Percentiles rank a stretch among this genome's conserved stretches.
Conservation (phyloP, 2,888 invertebrate species). For the Drosophila neonasuta region DNA sequence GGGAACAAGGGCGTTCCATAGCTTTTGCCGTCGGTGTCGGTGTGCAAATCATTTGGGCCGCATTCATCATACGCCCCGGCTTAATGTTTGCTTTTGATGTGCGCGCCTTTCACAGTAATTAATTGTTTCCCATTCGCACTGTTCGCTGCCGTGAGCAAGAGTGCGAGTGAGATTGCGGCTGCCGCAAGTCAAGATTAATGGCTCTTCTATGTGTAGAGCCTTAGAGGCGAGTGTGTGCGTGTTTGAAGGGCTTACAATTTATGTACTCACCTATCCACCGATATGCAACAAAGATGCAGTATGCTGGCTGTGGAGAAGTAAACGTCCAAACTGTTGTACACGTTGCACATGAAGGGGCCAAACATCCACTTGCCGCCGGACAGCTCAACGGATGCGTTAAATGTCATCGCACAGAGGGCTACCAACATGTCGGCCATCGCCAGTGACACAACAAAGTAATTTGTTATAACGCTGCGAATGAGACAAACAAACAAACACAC, state of each 20-base stretch:
- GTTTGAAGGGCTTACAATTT: not conserved
- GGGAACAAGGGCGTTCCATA: conserved; percentile 19
- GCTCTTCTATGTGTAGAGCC: conserved; percentile 33
- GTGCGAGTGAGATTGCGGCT: conserved; percentile 45
- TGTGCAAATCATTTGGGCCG: conserved; percentile 72
- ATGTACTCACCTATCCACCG: conserved; percentile 86
- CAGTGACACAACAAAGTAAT: conserved; percentile 97
- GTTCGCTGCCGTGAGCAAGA: not conserved
- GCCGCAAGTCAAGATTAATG: conserved; percentile 67
- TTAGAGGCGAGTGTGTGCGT: conserved; percentile 3
- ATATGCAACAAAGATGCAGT: conserved; percentile 95
- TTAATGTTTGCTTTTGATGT: conserved; percentile 74
- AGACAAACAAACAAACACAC: conserved; percentile 30
- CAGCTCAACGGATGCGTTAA: conserved; percentile 94
- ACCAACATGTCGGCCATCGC: conserved; percentile 97
- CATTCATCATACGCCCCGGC: conserved; percentile 73
- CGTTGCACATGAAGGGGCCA: conserved; percentile 95
- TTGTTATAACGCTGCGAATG: conserved; percentile 89
- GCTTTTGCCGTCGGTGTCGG: conserved; percentile 6
- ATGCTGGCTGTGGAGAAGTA: conserved; percentile 97
- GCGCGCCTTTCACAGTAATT: conserved; percentile 70
- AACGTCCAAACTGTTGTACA: conserved; percentile 97
- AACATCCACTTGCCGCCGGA: conserved; percentile 93
- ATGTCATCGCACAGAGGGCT: conserved; percentile 96
- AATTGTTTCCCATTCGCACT: conserved; percentile 65